Conservation (phyloP, 2,888 invertebrate species). For the Cryptophagus acutangulus region DNA sequence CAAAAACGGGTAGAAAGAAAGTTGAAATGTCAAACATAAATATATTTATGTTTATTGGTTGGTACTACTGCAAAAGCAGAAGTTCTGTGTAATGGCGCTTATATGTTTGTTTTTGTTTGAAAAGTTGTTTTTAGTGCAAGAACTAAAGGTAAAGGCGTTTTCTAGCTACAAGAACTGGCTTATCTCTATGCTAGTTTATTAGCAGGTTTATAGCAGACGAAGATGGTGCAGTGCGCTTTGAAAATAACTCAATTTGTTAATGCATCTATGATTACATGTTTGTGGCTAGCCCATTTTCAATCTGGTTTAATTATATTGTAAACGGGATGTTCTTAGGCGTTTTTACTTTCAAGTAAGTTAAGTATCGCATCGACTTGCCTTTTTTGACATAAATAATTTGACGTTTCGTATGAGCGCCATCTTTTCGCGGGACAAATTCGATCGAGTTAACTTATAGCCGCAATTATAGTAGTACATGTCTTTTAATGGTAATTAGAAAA, state of each 20-base stretch:
- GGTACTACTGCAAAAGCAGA: too few species aligned
- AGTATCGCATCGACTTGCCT: background rate
- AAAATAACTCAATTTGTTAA: slow-evolving; percentile 17
- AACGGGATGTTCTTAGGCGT: slow-evolving; percentile 8
- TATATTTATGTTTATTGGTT: too few species aligned
- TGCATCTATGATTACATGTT: slow-evolving; percentile 12
- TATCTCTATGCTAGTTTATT: too few species aligned
- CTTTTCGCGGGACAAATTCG: background rate
- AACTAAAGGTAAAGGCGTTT: too few species aligned
- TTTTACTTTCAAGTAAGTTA: background rate
- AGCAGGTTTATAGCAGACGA: too few species aligned
- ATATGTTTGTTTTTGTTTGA: too few species aligned
- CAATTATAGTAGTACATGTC: background rate
- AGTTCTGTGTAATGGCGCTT: too few species aligned
- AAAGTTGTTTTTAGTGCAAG: too few species aligned
- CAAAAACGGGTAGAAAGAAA: too few species aligned
- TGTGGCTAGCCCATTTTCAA: background rate
- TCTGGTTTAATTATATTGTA: slow-evolving; percentile 9
- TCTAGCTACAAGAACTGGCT: too few species aligned
- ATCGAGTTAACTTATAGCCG: background rate
- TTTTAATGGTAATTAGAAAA: slow-evolving; percentile 2
- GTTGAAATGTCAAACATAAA: too few species aligned
- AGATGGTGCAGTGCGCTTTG: slow-evolving; percentile 6
- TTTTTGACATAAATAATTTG: background rate
- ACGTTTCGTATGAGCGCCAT: background rate